phyloP scores from a whole-genome alignment of 2,888 invertebrate genomes.

The Neoitamus cyanurus region DNA sequence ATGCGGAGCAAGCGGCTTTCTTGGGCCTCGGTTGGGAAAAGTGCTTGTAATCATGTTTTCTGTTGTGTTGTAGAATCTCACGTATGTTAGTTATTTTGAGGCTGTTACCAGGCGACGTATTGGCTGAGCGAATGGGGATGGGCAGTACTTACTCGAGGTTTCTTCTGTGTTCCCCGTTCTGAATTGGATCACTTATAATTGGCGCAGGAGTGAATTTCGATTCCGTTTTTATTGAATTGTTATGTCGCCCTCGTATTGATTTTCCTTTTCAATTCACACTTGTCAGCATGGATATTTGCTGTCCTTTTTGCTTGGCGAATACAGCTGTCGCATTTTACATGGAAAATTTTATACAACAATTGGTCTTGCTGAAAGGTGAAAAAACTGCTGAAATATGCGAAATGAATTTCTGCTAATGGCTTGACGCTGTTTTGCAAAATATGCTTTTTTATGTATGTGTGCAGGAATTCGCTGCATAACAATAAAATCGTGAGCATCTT shows the following conservation, averaged over 20 bases:
- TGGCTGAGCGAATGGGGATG: not conserved
- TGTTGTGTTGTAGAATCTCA: conserved; percentile 12
- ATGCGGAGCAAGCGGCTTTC: not conserved
- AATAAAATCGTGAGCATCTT: too few relatives aligned
- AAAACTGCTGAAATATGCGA: not conserved
- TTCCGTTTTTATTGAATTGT: not conserved
- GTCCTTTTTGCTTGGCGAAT: not conserved
- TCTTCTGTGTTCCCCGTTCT: not conserved
- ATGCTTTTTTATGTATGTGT: too few relatives aligned
- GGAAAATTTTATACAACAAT: not conserved
- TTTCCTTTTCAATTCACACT: not conserved
- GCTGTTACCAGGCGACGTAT: not conserved
- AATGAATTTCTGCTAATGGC: not conserved
- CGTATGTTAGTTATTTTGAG: not conserved
- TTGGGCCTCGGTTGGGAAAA: not conserved
- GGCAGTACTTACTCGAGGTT: not conserved
- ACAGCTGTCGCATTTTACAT: not conserved
- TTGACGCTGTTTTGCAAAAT: not conserved
- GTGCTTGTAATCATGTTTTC: conserved; percentile 16
- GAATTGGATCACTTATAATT: conserved; percentile 5
- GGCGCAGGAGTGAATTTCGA: conserved; percentile 15
- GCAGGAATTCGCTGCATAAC: not conserved
- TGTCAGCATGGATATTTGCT: not conserved
- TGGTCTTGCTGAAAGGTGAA: not conserved
- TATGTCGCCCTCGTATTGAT: not conserved